Evolutionary conservation across 37 sponge, comb jelly and placozoan genomes (phyloP), one percentile per base, ranked within the genome.

Genomic region (Chondrosia reniformis): DNA sequence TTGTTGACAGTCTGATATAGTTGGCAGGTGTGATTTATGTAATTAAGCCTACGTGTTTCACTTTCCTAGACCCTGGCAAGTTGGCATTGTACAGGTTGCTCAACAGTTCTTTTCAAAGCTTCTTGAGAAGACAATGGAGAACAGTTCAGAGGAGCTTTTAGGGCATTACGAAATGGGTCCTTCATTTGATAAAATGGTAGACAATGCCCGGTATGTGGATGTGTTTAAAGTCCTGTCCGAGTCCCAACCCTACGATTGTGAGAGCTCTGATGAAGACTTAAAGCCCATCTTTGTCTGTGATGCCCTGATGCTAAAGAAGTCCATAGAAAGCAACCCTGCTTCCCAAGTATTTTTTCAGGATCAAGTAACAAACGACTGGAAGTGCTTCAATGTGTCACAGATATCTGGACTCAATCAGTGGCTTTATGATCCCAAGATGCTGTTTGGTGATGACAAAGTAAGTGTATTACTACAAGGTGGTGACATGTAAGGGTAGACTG

Each of bases 21-120:
- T 49, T 49, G 52, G 15, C 15, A 49, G 52, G 10, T 10, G 15
- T 49, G 15, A 15, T 15, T 49, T 49, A 10, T 15, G 10, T 15
- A 10, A 19, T 49, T 15, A 49, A 49, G 10, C 52, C 52, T 49
- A 19, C 15, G 10, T 49, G 52, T 19, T 49, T 49, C 15, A 19
- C 52, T 10, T 49, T 49, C 42, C 43, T 7, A 69, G 72, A 37
- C 72, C 72, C 41, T 69, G 72, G 72, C 72, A 69, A 34, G 43
- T 25, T 41, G 42, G 22, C 21, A 31, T 69, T 39, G 41, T 69
- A 21, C n/a, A 41, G 22, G 42, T 2, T 1, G 72, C 72, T 3
- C 37, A 69, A 13, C 39, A 9, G 19, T 69, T 25, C 42, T 69
- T 69, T 6, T n/a, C n/a, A 40, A 34, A 40, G 1, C 42, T 69